Percentiles rank a stretch among this genome's conserved stretches.
These are phyloP conservation scores for Sinelater perroti DNA, from an alignment of 2,888 invertebrate genomes.

Conservation along the genomic window DNA sequence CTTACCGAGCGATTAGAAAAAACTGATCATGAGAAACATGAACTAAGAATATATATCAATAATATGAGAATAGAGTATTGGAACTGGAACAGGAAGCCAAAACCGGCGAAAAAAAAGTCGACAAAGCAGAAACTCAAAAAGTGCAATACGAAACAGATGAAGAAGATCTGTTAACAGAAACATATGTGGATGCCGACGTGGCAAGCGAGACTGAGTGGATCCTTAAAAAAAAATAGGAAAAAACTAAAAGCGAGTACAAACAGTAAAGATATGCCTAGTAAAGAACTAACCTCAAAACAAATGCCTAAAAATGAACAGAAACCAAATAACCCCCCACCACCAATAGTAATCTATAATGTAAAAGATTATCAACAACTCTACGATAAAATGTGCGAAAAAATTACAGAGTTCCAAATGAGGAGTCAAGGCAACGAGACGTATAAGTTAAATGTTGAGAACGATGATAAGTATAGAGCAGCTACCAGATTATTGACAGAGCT, in stretches of 20 bases:
- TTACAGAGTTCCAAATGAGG: not conserved
- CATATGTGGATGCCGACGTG: not conserved
- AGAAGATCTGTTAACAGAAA: not conserved
- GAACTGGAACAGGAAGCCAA: conserved; percentile 2
- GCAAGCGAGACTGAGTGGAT: not conserved
- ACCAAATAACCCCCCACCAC: not conserved
- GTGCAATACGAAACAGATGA: conserved; percentile 1
- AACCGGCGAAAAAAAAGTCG: conserved; percentile 1
- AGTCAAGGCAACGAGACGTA: conserved; percentile 7
- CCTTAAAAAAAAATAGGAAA: conserved; percentile 5
- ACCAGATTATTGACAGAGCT: conserved; percentile 1
- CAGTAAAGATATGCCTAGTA: conserved; percentile 1
- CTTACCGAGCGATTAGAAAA: conserved; percentile 1
- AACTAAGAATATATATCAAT: conserved; percentile 1
- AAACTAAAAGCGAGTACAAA: conserved; percentile 3
- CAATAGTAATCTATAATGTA: conserved; percentile 5
- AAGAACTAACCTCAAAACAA: conserved; percentile 2
- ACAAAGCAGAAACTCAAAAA: not conserved
- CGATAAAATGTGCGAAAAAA: conserved; percentile 3
- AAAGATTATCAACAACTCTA: conserved; percentile 3
- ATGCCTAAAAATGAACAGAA: not conserved
- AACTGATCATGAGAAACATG: conserved; percentile 3
- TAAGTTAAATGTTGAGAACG: not conserved
- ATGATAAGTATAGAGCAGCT: not conserved
- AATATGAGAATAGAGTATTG: not conserved